A percentile compares a stretch with the other conserved stretches of the same genome.
These are phyloP conservation scores for Psittacula derbiana DNA, from an alignment of 2,797 vertebrate genomes.

Conservation along the genomic window DNA sequence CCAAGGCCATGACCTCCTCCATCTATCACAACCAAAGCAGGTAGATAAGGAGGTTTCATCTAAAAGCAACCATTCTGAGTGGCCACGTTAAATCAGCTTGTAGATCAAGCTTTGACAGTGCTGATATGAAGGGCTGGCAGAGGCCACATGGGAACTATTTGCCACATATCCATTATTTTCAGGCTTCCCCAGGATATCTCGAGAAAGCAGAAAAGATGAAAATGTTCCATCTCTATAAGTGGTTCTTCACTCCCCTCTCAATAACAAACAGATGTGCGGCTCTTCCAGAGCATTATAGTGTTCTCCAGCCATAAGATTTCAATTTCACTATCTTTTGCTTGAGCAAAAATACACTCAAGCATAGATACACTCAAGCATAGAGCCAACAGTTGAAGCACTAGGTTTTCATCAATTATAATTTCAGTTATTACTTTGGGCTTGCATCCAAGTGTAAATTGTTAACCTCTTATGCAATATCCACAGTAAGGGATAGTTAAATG, in stretches of 20 bases:
- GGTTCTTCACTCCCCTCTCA: background rate
- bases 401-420: background rate
- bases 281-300: background rate
- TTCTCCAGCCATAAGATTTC: background rate
- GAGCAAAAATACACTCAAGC: background rate
- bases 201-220: background rate
- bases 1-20: background rate
- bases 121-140: background rate
- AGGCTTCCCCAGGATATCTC: background rate
- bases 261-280: background rate
- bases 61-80: background rate
- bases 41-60: slow-evolving; percentile 23
- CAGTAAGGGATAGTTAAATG: background rate
- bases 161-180: background rate
- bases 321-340: background rate
- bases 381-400: background rate
- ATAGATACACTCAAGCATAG: background rate
- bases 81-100: background rate
- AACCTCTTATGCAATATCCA: background rate
- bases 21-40: background rate
- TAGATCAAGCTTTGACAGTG: background rate
- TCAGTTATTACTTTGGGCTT: background rate
- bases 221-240: background rate
- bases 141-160: background rate
- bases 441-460: background rate